Base-by-base conservation (phyloP, 53 echinoderm and acorn worm species). In the Echinometra lucunter region DNA sequence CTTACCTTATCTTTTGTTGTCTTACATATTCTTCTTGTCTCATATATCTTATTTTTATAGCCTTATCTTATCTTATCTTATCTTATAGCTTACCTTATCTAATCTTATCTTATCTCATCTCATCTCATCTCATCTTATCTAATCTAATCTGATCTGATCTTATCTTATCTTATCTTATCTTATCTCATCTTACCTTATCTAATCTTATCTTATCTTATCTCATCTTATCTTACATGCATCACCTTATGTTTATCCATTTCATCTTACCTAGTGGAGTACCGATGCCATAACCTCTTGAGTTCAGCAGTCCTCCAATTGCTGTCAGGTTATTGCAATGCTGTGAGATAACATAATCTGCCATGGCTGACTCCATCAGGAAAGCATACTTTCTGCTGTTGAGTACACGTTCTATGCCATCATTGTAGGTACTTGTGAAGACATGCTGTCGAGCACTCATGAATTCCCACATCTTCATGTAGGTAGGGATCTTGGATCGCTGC, bases 241-340 rank as follows among this genome's bases (percentile, higher is more conserved):
- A 13, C 4, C 53, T 53, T 1, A 53, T 53, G 53, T 53, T 4
- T 53, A 53, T 53, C 53, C 13, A 11, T 38, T 78, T 42, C 4
- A 42, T 5, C 89, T 60, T 94, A 99, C 98, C 98, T 44, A 98
- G 89, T 35, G 98, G 99, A 17, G 98, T 97, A 5, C 99, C 99
- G 47, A 99, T 97, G 34, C 99, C 99, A 83, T 99, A 99, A 4
- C 98, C 97, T 93, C 97, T 94, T 10, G 99, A 99, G 90, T 99
- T 98, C 6, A 99, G 92, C 25, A 99, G 95, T 27, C 99, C 99
- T 30, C 99, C 99, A 21, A 99, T 99, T 30, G 95, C 95, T 11
- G 99, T 99, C 17, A 99, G 95, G 45, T 99, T 99, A 37, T 96
- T 95, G 90, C 99, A 99, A 57, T 99, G 97, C 95, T 98, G 95